phyloP scores from a whole-genome alignment of 2,797 vertebrate genomes.

The Sparus aurata region DNA sequence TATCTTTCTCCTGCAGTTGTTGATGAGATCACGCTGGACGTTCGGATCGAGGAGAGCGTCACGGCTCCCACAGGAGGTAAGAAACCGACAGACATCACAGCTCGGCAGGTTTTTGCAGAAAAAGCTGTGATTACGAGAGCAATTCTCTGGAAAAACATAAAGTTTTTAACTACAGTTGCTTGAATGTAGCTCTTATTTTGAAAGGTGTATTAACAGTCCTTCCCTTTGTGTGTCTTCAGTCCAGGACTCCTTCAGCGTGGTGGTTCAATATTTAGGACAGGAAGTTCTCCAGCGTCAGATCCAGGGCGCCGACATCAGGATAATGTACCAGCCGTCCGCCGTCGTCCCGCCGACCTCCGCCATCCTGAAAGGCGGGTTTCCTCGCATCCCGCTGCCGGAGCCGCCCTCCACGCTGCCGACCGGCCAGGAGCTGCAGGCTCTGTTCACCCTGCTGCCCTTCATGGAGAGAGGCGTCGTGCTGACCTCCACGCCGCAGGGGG shows the following conservation, averaged over 20 bases:
- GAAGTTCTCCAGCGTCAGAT: constrained; percentile 79
- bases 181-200: background rate
- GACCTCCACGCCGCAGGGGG: constrained; percentile 82
- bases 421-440: constrained; percentile 64
- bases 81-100: background rate
- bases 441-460: constrained; percentile 83
- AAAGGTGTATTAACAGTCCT: background rate
- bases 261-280: constrained; percentile 84
- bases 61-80: constrained; percentile 62
- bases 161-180: background rate
- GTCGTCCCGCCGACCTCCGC: constrained; percentile 44
- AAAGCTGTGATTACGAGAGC: background rate
- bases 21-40: constrained; percentile 81
- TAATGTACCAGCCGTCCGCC: constrained; percentile 79
- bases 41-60: constrained; percentile 81
- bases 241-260: constrained; percentile 83
- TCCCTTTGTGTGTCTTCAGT: constrained; percentile 52
- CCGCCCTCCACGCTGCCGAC: constrained; percentile 76
- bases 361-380: constrained; percentile 60
- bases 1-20: constrained; percentile 48
- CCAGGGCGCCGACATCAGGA: constrained; percentile 80
- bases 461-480: constrained; percentile 88
- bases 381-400: constrained; percentile 80
- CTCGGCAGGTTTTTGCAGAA: background rate
- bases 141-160: background rate